Percentiles rank a stretch among this genome's conserved stretches.
Evolutionary conservation across 1,140 invertebrate genomes (phyloP).

Genomic region (Papilio helenus): DNA sequence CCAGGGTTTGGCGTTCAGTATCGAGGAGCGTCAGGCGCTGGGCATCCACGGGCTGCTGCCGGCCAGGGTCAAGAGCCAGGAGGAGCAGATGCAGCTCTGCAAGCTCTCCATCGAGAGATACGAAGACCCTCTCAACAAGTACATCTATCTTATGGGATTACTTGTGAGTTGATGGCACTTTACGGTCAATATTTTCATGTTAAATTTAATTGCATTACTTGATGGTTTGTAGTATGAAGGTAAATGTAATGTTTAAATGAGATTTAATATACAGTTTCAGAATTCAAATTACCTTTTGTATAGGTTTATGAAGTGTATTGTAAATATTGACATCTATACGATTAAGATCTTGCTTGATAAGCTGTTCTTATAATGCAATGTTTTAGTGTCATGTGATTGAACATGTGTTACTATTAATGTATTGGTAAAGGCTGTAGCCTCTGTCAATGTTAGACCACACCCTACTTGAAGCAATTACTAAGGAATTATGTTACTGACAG

Average conservation of each 20-base stretch:
- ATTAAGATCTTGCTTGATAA: neutral
- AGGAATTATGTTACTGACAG: neutral
- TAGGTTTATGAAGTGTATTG: neutral
- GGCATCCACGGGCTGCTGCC: constrained; percentile 94
- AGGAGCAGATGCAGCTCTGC: constrained; percentile 91
- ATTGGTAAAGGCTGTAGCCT: constrained; percentile 21
- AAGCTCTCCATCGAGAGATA: constrained; percentile 88
- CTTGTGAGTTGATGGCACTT: constrained; percentile 82
- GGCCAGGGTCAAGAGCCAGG: constrained; percentile 90
- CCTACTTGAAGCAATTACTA: neutral
- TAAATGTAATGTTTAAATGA: no score
- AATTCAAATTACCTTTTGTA: neutral
- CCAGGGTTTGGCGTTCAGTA: constrained; percentile 93
- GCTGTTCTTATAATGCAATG: neutral
- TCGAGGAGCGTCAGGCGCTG: constrained; percentile 91
- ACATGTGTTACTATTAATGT: neutral
- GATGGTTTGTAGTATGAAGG: no score
- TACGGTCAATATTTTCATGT: no score
- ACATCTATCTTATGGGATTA: constrained; percentile 90
- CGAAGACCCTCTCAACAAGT: constrained; percentile 90
- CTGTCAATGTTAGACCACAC: constrained; percentile 17
- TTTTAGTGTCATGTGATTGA: neutral
- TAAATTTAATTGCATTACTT: no score
- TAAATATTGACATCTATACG: neutral
- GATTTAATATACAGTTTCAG: neutral